Percentiles rank a stretch among this genome's conserved stretches.
Evolutionary conservation across 2,888 invertebrate genomes (phyloP).

Genomic region (Malachius bipustulatus): DNA sequence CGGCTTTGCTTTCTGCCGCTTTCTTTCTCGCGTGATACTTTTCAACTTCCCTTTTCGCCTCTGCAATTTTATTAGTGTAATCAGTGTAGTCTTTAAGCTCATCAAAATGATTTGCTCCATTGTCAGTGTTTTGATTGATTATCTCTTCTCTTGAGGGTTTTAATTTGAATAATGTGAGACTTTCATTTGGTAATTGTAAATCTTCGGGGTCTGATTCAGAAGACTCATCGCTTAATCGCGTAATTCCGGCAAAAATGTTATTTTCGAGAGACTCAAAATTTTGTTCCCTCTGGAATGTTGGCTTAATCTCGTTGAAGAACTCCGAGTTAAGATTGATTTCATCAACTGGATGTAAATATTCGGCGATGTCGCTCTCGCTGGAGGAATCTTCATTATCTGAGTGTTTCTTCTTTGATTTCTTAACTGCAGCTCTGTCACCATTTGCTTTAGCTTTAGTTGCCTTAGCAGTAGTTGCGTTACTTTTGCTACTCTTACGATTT

Average conservation of each 20-base stretch:
- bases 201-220: slow-evolving; percentile 23
- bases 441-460: too few species aligned
- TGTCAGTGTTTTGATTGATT: slow-evolving; percentile 10
- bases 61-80: slow-evolving; percentile 49
- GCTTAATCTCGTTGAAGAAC: slow-evolving; percentile 36
- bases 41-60: slow-evolving; percentile 45
- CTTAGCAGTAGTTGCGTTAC: too few species aligned
- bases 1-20: slow-evolving; percentile 15
- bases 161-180: slow-evolving; percentile 8
- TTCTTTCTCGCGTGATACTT: slow-evolving; percentile 36
- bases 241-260: slow-evolving; percentile 28
- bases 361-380: slow-evolving; percentile 41
- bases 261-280: slow-evolving; percentile 31
- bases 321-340: slow-evolving; percentile 44
- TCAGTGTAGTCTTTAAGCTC: slow-evolving; percentile 47
- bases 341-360: slow-evolving; percentile 41
- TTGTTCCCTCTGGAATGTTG: too few species aligned
- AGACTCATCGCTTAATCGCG: slow-evolving; percentile 29
- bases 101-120: slow-evolving; percentile 38
- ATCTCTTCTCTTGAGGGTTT: slow-evolving; percentile 6
- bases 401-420: too few species aligned
- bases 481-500: too few species aligned
- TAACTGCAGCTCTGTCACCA: too few species aligned
- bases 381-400: slow-evolving; percentile 25
- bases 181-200: slow-evolving; percentile 2